Percentiles rank a stretch among this genome's conserved stretches.
phyloP scores from a whole-genome alignment of 2,888 invertebrate genomes.

The Tetropium fuscum region DNA sequence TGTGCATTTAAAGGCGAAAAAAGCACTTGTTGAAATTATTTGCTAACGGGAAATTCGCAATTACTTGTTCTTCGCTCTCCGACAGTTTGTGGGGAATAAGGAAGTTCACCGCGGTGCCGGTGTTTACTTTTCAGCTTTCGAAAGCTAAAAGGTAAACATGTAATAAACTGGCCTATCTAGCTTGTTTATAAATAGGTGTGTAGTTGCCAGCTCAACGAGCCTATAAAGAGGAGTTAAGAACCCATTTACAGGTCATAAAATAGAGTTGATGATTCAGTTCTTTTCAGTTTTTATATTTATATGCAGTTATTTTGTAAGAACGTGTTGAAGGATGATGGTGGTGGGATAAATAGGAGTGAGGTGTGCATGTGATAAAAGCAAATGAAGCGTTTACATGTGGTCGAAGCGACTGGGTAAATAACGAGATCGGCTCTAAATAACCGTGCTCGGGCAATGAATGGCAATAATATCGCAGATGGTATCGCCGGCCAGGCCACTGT shows the following conservation, averaged over 20 bases:
- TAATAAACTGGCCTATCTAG: too few species aligned
- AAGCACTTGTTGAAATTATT: slow-evolving; percentile 39
- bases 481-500: slow-evolving; percentile 39
- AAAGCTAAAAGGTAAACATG: too few species aligned
- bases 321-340: neutral
- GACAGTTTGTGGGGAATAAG: too few species aligned
- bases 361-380: slow-evolving; percentile 36
- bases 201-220: too few species aligned
- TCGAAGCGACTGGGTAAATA: slow-evolving; percentile 38
- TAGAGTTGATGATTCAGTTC: neutral
- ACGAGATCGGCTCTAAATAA: slow-evolving; percentile 44
- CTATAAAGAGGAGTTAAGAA: too few species aligned
- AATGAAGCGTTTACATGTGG: slow-evolving; percentile 28
- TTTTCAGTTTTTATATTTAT: too few species aligned
- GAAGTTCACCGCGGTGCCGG: neutral
- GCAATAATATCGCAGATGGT: slow-evolving; percentile 47
- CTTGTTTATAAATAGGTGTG: too few species aligned
- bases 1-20: slow-evolving; percentile 32
- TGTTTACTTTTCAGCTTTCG: neutral
- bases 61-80: slow-evolving; percentile 13
- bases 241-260: neutral
- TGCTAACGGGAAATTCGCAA: slow-evolving; percentile 33
- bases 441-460: slow-evolving; percentile 40
- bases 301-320: neutral
- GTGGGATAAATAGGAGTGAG: slow-evolving; percentile 11